These are phyloP conservation scores for Xiphophorus maculatus DNA, from an alignment of 2,113 vertebrate species.

Conservation along the genomic window DNA sequence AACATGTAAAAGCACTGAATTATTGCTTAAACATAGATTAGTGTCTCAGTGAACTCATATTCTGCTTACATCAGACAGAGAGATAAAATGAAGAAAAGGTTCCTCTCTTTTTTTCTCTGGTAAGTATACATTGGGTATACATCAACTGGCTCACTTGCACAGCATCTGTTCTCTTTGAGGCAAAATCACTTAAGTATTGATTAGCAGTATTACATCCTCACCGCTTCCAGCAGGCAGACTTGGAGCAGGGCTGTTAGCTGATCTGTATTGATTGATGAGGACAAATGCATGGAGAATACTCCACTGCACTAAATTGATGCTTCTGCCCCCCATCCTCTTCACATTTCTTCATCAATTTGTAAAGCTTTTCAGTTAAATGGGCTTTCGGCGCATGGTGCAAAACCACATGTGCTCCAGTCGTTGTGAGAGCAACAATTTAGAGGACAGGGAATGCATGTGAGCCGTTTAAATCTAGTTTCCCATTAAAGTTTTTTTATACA, in stretches of 20 bases:
- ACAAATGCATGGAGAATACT: conserved; percentile 40
- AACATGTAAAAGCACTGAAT: not conserved
- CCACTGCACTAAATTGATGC: conserved; percentile 27
- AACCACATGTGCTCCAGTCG: conserved; percentile 10
- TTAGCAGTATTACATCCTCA: conserved; percentile 48
- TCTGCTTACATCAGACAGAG: not conserved
- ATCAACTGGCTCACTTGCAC: conserved; percentile 52
- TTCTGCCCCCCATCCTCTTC: conserved; percentile 11
- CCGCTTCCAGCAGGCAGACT: conserved; percentile 41
- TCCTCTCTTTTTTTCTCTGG: conserved; percentile 27
- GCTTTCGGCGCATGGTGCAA: not conserved
- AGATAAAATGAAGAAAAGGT: conserved; percentile 25
- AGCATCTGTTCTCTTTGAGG: conserved; percentile 58
- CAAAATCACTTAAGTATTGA: conserved; percentile 67
- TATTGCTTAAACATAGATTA: not conserved
- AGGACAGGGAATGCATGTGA: not conserved
- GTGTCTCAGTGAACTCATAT: not conserved
- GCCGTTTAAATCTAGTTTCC: not conserved
- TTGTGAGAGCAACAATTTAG: not conserved
- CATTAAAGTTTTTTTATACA: not conserved
- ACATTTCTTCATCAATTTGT: conserved; percentile 19
- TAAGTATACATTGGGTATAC: conserved; percentile 44
- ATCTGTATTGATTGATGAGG: conserved; percentile 59
- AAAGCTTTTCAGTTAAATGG: conserved; percentile 5
- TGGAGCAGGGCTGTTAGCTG: conserved; percentile 49